Evolutionary conservation across 2,797 vertebrate species (phyloP), one percentile per base, ranked within the genome.

Genomic region (Coracias cyanogaster): DNA sequence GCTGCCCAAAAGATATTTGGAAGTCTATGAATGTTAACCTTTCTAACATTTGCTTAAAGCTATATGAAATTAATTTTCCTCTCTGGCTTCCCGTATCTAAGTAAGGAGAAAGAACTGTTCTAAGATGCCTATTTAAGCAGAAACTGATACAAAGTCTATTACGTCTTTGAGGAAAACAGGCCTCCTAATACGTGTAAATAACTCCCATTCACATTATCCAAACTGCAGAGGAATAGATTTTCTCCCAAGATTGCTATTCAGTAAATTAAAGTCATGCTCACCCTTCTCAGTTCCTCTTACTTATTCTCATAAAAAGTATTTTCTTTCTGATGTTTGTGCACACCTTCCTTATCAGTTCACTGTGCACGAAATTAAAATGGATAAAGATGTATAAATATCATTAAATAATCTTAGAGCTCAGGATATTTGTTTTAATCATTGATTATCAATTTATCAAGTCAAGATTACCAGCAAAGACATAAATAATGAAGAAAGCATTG

Each of bases 31-130:
- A 96, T 94, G 93, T 95, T 98, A 97, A 97, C 96, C 96, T 98
- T 98, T 98, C 90, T 97, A 97, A 96, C 91, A 97, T 98, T 98
- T 98, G 90, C 97, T 97, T 97, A 98, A 98, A 98, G 93, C 93
- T 92, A 93, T 96, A 86, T 94, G 91, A 97, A 98, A 98, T 97
- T 97, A 97, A 97, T 95, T 88, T 89, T 95, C 90, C 45, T 92
- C 73, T 77, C n/a, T 89, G 35, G 87, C 60, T 82, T 96, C 24
- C 62, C 15, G 1, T 90, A 73, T 93, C 83, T 93, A 94, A 90
- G 93, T 79, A 83, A 79, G 79, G 76, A 91, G 74, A 88, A 93
- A 83, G 54, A 81, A 81, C 28, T 86, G 61, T 78, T 89, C 62
- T 82, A 94, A 94, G 92, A 83, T 71, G 87, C 62, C 61, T 91